These are phyloP conservation scores for Laupala kohalensis DNA, from an alignment of 1,140 invertebrate species.

Conservation along the genomic window DNA sequence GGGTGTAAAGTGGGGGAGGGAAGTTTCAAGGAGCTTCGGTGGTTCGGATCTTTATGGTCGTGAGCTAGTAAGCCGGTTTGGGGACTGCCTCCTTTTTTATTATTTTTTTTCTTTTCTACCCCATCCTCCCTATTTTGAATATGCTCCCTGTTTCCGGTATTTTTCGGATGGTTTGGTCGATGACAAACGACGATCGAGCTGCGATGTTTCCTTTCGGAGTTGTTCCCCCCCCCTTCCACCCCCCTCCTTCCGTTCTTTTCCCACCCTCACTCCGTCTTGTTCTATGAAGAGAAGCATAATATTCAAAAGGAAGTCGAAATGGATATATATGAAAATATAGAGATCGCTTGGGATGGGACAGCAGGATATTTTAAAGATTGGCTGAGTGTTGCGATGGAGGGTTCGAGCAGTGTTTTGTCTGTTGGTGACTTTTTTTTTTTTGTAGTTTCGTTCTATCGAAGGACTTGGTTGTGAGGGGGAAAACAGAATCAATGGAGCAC, in stretches of 20 bases:
- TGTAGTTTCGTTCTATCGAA: too few species aligned
- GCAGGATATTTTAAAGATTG: not conserved
- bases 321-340: not conserved
- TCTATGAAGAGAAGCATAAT: not conserved
- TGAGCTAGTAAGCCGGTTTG: not conserved
- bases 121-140: conserved; percentile 4
- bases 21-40: not conserved
- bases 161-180: conserved; percentile 11
- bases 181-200: conserved; percentile 10
- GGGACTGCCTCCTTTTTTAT: not conserved
- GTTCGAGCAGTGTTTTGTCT: too few species aligned
- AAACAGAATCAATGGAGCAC: too few species aligned
- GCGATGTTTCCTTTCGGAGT: conserved; percentile 1
- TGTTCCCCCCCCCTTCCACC: too few species aligned
- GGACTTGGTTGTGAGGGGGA: too few species aligned
- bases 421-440: too few species aligned
- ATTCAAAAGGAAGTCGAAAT: not conserved
- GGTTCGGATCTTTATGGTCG: not conserved
- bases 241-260: not conserved
- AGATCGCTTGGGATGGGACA: not conserved
- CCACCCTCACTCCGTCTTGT: not conserved
- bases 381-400: not conserved
- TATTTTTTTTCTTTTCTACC: not conserved
- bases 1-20: too few species aligned
- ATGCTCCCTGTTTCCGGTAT: conserved; percentile 11